Conservation (phyloP, 2,797 vertebrate genomes). For the Anguilla megastoma region DNA sequence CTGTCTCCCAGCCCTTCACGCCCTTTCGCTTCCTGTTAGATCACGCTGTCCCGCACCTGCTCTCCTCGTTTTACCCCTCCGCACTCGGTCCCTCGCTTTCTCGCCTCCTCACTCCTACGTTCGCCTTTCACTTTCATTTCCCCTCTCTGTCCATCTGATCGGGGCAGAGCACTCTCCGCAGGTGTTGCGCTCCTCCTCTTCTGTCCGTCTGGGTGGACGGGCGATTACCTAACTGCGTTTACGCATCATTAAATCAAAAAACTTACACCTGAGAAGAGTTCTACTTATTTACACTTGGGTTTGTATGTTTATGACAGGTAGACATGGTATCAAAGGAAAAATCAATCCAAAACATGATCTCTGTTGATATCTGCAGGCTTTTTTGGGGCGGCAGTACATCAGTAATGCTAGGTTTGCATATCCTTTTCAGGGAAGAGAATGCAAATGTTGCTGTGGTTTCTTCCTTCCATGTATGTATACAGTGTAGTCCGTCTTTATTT, state of each 20-base stretch:
- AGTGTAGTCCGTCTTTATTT: too few relatives aligned
- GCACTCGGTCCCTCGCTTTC: neutral
- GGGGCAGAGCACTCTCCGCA: neutral
- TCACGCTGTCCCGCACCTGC: constrained; percentile 64
- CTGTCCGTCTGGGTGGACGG: neutral
- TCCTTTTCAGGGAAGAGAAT: too few relatives aligned
- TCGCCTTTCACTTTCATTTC: neutral
- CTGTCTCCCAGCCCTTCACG: constrained; percentile 37
- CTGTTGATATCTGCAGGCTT: too few relatives aligned
- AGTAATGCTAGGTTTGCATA: too few relatives aligned
- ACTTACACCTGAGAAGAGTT: too few relatives aligned
- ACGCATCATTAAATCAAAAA: neutral
- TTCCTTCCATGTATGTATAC: too few relatives aligned
- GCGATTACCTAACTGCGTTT: neutral
- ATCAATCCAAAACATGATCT: too few relatives aligned
- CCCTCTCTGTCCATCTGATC: neutral
- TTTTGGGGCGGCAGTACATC: too few relatives aligned
- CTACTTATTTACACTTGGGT: too few relatives aligned
- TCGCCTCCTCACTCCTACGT: neutral
- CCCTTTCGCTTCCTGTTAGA: constrained; percentile 52
- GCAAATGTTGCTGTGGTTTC: too few relatives aligned
- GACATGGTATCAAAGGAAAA: too few relatives aligned
- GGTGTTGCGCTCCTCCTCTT: neutral
- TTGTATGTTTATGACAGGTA: too few relatives aligned
- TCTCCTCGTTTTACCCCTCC: constrained; percentile 39